Base-by-base conservation (phyloP, 2,888 invertebrate species). In the Lapara coniferarum region DNA sequence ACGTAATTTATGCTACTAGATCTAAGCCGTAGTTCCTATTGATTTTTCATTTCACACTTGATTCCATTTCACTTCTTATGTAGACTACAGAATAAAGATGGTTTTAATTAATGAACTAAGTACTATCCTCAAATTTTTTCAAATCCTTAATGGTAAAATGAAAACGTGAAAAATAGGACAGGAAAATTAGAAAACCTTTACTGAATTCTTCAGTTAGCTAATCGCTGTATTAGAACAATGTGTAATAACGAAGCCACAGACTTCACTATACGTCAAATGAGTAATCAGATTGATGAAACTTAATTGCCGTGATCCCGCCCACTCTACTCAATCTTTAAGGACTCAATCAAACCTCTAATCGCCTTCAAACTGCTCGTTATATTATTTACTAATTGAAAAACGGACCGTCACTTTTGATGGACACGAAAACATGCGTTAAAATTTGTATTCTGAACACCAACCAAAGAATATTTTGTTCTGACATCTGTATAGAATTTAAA, bases 261-360 rank as follows among this genome's bases (percentile, higher is more conserved):
- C 57, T 30, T 49, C 46, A 46, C 10, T 63, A 14, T 63, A 49
- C 12, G 16, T 16, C 44, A 57, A 68, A 66, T 66, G 19, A n/a
- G 8, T 25, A 52, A 52, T 63, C 59, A 49, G 46, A 19, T 46
- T 25, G 49, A 63, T 49, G 49, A 46, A 63, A 63, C 63, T 19
- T 63, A 63, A 63, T 63, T 63, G 63, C 16, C 6, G 19, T 63
- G 49, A 63, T 63, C 63, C 63, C 63, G 19, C 63, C 63, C 63
- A 63, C 63, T 63, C 63, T 7, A 49, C 63, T 63, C 46, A 13
- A 19, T 63, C 49, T 49, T 63, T 63, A 63, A 63, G 49, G 63
- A 63, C 46, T 63, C 63, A 63, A 63, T 63, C 63, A 63, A 46
- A 63, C 63, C 37, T 46, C 63, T 49, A 63, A 63, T 63, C 19